A percentile compares a stretch with the other conserved stretches of the same genome.
Conservation (phyloP, 2,797 vertebrate species). For the Rhinoraja longicauda region DNA sequence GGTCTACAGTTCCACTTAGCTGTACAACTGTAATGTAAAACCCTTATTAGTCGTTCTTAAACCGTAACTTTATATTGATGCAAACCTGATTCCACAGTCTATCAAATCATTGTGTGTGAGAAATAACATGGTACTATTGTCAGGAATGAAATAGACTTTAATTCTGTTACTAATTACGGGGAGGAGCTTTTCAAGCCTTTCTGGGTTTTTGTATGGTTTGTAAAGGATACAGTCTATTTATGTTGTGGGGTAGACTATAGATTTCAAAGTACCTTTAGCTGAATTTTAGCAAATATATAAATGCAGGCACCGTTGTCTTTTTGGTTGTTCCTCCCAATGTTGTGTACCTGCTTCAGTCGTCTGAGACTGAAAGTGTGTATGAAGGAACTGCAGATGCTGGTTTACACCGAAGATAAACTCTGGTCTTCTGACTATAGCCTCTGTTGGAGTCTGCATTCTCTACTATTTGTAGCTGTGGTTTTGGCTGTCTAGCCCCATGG, state of each 20-base stretch:
- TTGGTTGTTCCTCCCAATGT: background rate
- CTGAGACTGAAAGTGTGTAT: background rate
- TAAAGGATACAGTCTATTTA: background rate
- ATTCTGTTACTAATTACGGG: background rate
- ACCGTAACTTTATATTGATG: background rate
- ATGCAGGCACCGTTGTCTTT: background rate
- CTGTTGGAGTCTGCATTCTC: background rate
- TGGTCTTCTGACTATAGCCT: background rate
- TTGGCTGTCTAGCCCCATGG: background rate
- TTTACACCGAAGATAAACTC: background rate
- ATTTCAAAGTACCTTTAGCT: background rate
- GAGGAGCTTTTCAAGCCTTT: background rate
- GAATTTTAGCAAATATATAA: background rate
- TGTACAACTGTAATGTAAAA: background rate
- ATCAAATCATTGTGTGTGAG: background rate
- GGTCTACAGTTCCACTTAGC: background rate
- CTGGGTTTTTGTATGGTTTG: background rate
- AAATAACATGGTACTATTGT: background rate
- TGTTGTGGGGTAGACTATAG: background rate
- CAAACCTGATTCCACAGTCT: background rate
- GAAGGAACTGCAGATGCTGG: too few species aligned
- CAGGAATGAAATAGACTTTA: background rate
- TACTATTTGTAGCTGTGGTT: background rate
- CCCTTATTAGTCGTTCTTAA: background rate
- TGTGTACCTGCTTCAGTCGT: background rate